Conservation (phyloP, 1,140 invertebrate genomes). For the Euura lappo region DNA sequence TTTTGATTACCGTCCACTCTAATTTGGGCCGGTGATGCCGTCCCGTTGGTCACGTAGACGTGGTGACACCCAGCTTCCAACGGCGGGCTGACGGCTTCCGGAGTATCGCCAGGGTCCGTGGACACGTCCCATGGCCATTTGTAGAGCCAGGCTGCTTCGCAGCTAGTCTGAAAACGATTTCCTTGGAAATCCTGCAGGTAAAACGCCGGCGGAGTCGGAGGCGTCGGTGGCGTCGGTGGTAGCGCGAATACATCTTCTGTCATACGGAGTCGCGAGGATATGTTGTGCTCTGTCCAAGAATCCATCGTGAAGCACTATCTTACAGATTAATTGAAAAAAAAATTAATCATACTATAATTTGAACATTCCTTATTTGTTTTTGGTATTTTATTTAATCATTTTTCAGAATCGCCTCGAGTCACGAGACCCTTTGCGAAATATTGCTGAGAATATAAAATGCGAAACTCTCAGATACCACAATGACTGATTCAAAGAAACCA, state of each 20-base stretch:
- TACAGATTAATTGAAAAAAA: too few relatives aligned
- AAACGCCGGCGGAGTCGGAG: constrained; percentile 8
- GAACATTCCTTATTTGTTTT: too few relatives aligned
- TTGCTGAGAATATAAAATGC: too few relatives aligned
- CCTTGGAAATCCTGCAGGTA: background rate
- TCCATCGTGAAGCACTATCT: background rate
- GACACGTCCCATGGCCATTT: constrained; percentile 16
- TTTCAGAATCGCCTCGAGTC: too few relatives aligned
- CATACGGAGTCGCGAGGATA: constrained; percentile 4
- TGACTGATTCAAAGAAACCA: too few relatives aligned
- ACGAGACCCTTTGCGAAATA: too few relatives aligned
- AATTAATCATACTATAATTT: too few relatives aligned
- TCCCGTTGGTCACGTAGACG: background rate
- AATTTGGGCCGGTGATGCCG: background rate
- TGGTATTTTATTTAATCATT: too few relatives aligned
- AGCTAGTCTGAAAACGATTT: constrained; percentile 14
- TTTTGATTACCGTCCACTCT: constrained; percentile 25
- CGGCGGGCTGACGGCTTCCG: constrained; percentile 2
- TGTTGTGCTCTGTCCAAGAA: background rate
- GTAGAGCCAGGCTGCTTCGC: constrained; percentile 27
- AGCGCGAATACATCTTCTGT: constrained; percentile 29
- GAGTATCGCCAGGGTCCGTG: constrained; percentile 1
- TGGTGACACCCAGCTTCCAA: background rate
- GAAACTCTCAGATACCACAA: too few relatives aligned
- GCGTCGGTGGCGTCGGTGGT: constrained; percentile 28